Percentiles rank a stretch among this genome's conserved stretches.
Evolutionary conservation across 1,140 invertebrate genomes (phyloP).

Genomic region (Cephus cinctus): DNA sequence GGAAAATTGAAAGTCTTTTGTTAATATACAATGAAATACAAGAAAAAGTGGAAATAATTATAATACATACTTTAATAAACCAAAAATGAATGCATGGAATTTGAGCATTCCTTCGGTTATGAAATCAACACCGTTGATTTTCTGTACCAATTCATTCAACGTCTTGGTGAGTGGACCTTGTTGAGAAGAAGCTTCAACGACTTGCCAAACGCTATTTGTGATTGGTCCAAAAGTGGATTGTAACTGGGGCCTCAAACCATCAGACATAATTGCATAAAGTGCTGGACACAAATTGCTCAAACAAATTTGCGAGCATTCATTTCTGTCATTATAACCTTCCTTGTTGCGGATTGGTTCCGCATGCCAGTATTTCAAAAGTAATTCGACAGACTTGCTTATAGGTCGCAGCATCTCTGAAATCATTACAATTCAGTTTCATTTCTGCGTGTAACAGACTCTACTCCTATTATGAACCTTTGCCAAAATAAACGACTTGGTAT

Average conservation of each 20-base stretch:
- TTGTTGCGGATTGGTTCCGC: conserved; percentile 34
- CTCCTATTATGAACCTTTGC: too few relatives aligned
- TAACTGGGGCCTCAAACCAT: conserved; percentile 77
- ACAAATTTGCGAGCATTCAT: conserved; percentile 67
- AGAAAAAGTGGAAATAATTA: neutral
- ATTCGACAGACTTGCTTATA: conserved; percentile 67
- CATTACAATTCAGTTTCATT: neutral
- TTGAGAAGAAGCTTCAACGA: conserved; percentile 84
- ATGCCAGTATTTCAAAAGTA: conserved; percentile 59
- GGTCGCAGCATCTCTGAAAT: conserved; percentile 63
- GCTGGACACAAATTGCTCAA: conserved; percentile 77
- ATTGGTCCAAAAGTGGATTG: conserved; percentile 85
- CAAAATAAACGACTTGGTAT: neutral
- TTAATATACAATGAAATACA: conserved; percentile 7
- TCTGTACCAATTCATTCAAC: conserved; percentile 81
- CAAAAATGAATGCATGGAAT: conserved; percentile 88
- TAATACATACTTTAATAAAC: conserved; percentile 76
- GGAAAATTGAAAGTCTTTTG: conserved; percentile 34
- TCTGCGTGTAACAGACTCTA: neutral
- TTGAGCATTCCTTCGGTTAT: conserved; percentile 83
- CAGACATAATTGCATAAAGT: conserved; percentile 79
- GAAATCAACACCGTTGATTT: conserved; percentile 80
- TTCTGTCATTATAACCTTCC: conserved; percentile 40
- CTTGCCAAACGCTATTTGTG: conserved; percentile 85
- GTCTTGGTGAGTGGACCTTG: conserved; percentile 82